Percentiles rank a stretch among this genome's conserved stretches.
Evolutionary conservation across 1,140 invertebrate species (phyloP).

Genomic region (Monomorium pharaonis): DNA sequence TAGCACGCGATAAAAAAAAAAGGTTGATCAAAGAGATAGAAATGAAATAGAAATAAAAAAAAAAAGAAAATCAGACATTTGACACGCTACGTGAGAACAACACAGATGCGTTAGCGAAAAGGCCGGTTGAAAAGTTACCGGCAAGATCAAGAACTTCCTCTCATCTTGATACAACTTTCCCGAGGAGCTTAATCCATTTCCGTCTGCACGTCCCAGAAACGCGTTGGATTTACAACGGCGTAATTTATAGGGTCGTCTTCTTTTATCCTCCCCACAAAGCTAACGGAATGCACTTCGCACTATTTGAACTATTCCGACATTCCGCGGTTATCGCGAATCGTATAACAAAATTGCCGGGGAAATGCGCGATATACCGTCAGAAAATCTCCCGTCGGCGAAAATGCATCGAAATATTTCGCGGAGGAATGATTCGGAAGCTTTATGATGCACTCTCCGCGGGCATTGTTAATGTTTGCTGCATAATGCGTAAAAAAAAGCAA

Average conservation of each 20-base stretch:
- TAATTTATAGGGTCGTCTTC: constrained; percentile 65
- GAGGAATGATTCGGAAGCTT: constrained; percentile 21
- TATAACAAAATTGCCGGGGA: constrained; percentile 45
- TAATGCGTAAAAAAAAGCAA: neutral
- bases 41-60: neutral
- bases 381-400: constrained; percentile 42
- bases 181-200: constrained; percentile 70
- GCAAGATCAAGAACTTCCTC: constrained; percentile 67
- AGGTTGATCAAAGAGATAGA: neutral
- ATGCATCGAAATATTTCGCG: constrained; percentile 37
- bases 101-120: constrained; percentile 63
- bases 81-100: constrained; percentile 63
- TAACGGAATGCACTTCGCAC: neutral
- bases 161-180: constrained; percentile 69
- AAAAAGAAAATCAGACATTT: constrained; percentile 27
- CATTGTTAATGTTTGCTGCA: neutral
- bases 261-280: constrained; percentile 54
- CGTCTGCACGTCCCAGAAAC: constrained; percentile 47
- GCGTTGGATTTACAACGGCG: constrained; percentile 64
- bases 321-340: constrained; percentile 24
- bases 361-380: neutral
- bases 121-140: constrained; percentile 63
- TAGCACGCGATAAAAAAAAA: neutral
- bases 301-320: constrained; percentile 39
- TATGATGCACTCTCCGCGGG: neutral